Conservation (phyloP, 92 coral and sea anemone genomes). For the Palythoa grandiflora region DNA sequence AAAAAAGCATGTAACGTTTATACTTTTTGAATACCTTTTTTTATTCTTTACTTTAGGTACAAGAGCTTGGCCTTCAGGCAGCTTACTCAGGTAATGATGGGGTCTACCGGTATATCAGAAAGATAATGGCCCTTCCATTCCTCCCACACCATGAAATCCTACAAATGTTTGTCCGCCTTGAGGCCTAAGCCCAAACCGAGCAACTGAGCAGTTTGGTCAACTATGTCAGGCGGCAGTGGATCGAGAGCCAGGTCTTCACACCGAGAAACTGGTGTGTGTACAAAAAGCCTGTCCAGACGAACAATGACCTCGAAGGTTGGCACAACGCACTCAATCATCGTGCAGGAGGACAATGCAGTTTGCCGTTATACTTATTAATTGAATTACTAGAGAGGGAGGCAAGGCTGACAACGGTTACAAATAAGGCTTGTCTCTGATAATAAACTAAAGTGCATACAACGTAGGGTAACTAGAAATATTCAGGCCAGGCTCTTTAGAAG, state of each 20-base stretch:
- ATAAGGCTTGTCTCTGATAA: slow-evolving; percentile 37
- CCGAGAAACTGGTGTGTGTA: slow-evolving; percentile 6
- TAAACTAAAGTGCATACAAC: slow-evolving; percentile 13
- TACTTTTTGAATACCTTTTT: neutral
- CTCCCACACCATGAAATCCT: slow-evolving; percentile 2
- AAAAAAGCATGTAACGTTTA: no score
- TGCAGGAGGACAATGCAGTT: slow-evolving; percentile 9
- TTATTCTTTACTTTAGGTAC: neutral
- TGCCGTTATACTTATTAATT: slow-evolving; percentile 29
- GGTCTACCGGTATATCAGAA: neutral
- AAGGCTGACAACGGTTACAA: slow-evolving; percentile 7
- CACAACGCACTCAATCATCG: slow-evolving; percentile 29
- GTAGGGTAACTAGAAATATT: slow-evolving; percentile 11
- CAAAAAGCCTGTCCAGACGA: slow-evolving; percentile 19
- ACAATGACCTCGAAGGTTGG: slow-evolving; percentile 34
- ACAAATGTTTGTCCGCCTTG: neutral
- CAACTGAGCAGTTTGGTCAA: neutral
- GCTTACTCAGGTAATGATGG: neutral
- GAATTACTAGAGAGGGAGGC: slow-evolving; percentile 39
- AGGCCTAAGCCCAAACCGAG: neutral
- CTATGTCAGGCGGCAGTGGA: slow-evolving; percentile 16
- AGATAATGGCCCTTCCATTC: slow-evolving; percentile 51
- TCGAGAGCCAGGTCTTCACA: slow-evolving; percentile 9
- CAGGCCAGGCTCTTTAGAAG: slow-evolving; percentile 3
- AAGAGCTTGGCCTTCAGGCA: slow-evolving; percentile 35